Percentiles rank a stretch among this genome's conserved stretches.
These are phyloP conservation scores for Neoitamus cyanurus DNA, from an alignment of 2,888 invertebrate species.

Conservation along the genomic window DNA sequence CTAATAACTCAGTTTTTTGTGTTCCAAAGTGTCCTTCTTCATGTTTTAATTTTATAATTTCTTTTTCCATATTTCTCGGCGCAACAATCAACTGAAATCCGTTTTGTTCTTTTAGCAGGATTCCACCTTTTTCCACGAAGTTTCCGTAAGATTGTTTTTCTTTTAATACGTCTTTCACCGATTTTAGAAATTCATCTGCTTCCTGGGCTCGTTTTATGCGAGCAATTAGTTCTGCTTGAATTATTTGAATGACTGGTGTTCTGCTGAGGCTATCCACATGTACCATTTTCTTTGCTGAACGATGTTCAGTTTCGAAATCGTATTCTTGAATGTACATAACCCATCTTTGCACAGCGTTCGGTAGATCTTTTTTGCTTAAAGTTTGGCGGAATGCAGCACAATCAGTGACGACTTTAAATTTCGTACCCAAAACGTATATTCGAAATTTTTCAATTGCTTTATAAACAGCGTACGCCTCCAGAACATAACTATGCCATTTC, in stretches of 20 bases:
- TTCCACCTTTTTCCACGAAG: background rate
- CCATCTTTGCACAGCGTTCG: background rate
- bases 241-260: background rate
- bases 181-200: background rate
- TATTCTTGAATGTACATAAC: background rate
- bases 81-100: slow-evolving; percentile 30
- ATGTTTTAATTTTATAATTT: slow-evolving; percentile 40
- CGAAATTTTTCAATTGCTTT: background rate
- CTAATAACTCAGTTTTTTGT: background rate
- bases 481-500: background rate
- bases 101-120: slow-evolving; percentile 13
- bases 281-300: background rate
- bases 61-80: slow-evolving; percentile 43
- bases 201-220: background rate
- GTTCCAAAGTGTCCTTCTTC: slow-evolving; percentile 45
- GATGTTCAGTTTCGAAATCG: background rate
- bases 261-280: background rate
- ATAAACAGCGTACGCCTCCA: background rate
- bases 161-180: background rate
- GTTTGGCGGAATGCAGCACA: background rate
- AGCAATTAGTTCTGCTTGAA: background rate
- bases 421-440: background rate
- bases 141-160: background rate
- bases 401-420: background rate
- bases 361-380: background rate